Evolutionary conservation across 2,113 vertebrate species (phyloP).

Genomic region (Promerops cafer): DNA sequence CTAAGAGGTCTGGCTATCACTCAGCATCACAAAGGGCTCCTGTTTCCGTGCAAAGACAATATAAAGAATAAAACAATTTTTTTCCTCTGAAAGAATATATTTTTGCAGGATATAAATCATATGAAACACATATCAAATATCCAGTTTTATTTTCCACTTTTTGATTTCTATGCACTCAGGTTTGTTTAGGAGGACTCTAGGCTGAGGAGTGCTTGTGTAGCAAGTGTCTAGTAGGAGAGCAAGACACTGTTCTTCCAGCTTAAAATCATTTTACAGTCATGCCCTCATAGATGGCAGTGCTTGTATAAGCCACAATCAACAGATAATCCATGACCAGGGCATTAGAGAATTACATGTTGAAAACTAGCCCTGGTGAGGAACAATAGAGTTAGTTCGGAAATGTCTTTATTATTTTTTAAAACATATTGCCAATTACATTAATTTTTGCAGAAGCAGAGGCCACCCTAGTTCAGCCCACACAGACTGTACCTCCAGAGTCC

Average conservation of each 20-base stretch:
- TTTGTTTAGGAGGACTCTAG: not conserved
- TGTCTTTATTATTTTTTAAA: not conserved
- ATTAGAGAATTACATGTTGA: not conserved
- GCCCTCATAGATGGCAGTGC: not conserved
- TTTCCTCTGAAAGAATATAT: not conserved
- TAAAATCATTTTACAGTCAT: not conserved
- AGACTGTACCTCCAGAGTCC: not conserved
- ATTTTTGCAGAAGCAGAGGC: not conserved
- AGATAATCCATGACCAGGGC: not conserved
- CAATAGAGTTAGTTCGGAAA: not conserved
- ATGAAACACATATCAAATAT: not conserved
- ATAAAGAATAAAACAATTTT: not conserved
- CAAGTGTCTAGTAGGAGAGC: not conserved
- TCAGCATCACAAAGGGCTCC: not conserved
- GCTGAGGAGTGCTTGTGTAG: not conserved
- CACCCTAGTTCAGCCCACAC: not conserved
- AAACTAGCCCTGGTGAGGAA: not conserved
- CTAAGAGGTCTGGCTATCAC: not conserved
- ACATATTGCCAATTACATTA: not conserved
- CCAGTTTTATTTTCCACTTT: not conserved
- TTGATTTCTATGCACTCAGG: not conserved
- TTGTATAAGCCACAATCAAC: not conserved
- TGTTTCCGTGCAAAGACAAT: not conserved
- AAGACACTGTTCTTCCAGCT: not conserved
- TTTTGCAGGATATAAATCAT: not conserved